Conservation (phyloP, 2,888 invertebrate genomes). For the Phlogophora meticulosa region DNA sequence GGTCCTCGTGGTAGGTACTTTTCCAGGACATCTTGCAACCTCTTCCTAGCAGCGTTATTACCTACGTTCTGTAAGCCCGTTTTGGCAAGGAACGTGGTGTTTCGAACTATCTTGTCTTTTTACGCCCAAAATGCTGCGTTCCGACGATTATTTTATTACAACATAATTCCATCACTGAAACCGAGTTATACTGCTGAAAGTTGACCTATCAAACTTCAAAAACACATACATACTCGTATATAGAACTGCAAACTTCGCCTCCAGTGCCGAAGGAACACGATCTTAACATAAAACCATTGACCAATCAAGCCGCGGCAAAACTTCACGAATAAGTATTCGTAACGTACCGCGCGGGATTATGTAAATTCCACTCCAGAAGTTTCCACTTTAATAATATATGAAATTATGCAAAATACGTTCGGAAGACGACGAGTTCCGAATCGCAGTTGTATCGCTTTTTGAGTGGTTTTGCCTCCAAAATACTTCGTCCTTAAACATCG, state of each 20-base stretch:
- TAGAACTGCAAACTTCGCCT: conserved; percentile 27
- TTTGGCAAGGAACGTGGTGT: too few species aligned
- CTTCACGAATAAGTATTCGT: conserved; percentile 69
- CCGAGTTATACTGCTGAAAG: conserved; percentile 4
- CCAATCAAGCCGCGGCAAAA: conserved; percentile 62
- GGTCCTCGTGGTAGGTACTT: too few species aligned
- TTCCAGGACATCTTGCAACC: too few species aligned
- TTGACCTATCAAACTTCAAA: conserved; percentile 15
- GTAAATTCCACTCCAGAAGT: conserved; percentile 71
- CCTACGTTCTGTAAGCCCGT: too few species aligned
- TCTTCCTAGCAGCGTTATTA: too few species aligned
- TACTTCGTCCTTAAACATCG: conserved; percentile 39
- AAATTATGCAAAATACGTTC: conserved; percentile 78
- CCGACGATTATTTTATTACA: too few species aligned
- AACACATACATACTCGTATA: conserved; percentile 26
- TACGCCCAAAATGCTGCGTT: too few species aligned
- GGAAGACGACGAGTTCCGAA: conserved; percentile 62
- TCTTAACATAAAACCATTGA: conserved; percentile 60
- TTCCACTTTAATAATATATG: conserved; percentile 80
- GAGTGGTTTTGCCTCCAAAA: conserved; percentile 59
- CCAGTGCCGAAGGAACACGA: conserved; percentile 34
- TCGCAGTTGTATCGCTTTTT: conserved; percentile 67
- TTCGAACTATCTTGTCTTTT: too few species aligned
- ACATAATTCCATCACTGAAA: too few species aligned
- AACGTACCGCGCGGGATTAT: conserved; percentile 71